Evolutionary conservation across 1,140 invertebrate genomes (phyloP).

Genomic region (Scaptomyza hsui): DNA sequence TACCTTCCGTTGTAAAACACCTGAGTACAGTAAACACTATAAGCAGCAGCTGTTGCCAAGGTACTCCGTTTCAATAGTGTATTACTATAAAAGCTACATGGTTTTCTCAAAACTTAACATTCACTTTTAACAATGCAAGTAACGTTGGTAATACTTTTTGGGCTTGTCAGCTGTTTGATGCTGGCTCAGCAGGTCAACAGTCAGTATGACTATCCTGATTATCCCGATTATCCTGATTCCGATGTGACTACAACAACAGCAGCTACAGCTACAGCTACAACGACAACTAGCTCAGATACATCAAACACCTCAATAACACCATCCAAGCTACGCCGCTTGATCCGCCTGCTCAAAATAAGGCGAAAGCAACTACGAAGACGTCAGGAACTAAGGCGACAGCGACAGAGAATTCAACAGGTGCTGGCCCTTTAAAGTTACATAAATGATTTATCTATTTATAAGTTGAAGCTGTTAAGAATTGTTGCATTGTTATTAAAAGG

Average conservation of each 20-base stretch:
- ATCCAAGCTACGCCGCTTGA: background rate
- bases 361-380: background rate
- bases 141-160: background rate
- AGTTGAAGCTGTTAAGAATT: background rate
- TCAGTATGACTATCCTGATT: background rate
- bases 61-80: background rate
- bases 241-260: background rate
- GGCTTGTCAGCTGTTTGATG: background rate
- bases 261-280: background rate
- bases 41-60: constrained; percentile 1
- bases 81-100: constrained; percentile 18
- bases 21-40: constrained; percentile 15
- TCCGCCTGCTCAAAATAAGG: background rate
- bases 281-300: background rate
- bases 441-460: too few species aligned
- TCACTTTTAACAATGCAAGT: background rate
- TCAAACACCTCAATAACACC: background rate
- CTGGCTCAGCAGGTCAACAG: background rate
- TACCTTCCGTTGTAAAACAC: constrained; percentile 1
- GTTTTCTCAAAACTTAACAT: background rate
- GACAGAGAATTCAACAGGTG: background rate
- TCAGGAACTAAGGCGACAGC: background rate
- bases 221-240: background rate
- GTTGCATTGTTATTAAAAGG: too few species aligned
- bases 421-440: too few species aligned